Conservation (phyloP, 2,888 invertebrate genomes). For the Plusia festucae region DNA sequence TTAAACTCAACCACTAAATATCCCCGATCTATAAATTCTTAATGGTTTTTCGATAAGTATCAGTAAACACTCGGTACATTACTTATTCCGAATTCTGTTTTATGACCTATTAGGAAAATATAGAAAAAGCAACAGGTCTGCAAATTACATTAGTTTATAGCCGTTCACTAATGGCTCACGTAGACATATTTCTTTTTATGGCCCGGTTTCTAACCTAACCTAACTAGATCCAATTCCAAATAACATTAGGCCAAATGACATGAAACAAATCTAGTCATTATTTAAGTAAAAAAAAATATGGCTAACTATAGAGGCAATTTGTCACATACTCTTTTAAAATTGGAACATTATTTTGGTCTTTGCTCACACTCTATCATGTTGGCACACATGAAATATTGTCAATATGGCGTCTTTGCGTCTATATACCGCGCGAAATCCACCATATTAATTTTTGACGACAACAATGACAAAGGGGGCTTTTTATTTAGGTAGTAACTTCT, state of each 20-base stretch:
- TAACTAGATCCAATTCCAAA: slow-evolving; percentile 22
- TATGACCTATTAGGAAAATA: slow-evolving; percentile 20
- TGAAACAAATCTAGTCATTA: neutral
- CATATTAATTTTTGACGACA: neutral
- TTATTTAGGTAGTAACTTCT: neutral
- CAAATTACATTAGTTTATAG: slow-evolving; percentile 45
- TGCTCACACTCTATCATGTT: slow-evolving; percentile 4
- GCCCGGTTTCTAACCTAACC: slow-evolving; percentile 12
- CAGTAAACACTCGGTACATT: slow-evolving; percentile 20
- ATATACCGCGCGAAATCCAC: slow-evolving; percentile 4
- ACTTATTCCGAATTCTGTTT: slow-evolving; percentile 12
- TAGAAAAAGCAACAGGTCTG: slow-evolving; percentile 50
- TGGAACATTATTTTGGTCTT: slow-evolving; percentile 2
- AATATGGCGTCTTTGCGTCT: slow-evolving; percentile 4
- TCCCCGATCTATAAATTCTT: neutral
- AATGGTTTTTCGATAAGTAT: slow-evolving; percentile 15
- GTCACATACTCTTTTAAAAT: slow-evolving; percentile 3
- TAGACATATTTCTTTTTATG: slow-evolving; percentile 49
- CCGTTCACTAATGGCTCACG: slow-evolving; percentile 39
- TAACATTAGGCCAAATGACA: neutral
- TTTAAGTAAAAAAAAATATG: neutral
- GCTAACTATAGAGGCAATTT: neutral
- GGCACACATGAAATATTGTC: slow-evolving; percentile 4
- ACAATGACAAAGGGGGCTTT: slow-evolving; percentile 1
- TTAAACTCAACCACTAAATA: neutral